A percentile compares a stretch with the other conserved stretches of the same genome.
These are phyloP conservation scores for Aspidiotus destructor DNA, from an alignment of 2,888 invertebrate species.

Conservation along the genomic window DNA sequence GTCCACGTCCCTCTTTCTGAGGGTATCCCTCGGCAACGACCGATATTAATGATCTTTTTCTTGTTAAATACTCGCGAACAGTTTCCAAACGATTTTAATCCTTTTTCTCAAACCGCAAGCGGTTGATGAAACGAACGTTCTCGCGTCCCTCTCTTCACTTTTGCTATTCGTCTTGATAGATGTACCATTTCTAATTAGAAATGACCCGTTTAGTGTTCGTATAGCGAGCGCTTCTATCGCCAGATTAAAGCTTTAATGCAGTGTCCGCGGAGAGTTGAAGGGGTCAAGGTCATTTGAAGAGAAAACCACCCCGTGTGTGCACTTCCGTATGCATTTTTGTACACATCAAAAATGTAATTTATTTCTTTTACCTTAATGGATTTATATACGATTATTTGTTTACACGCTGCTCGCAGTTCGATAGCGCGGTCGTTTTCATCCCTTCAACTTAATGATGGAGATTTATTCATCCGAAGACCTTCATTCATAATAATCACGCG, in stretches of 20 bases:
- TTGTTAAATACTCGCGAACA: constrained; percentile 31
- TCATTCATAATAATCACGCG: too few species aligned
- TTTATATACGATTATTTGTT: too few species aligned
- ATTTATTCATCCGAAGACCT: too few species aligned
- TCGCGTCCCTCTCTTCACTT: too few species aligned
- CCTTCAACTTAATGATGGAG: too few species aligned
- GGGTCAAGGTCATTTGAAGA: too few species aligned
- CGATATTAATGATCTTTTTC: constrained; percentile 32
- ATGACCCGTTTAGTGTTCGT: neutral
- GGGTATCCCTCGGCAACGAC: constrained; percentile 11
- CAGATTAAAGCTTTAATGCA: neutral
- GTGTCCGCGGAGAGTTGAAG: neutral
- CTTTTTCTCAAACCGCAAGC: constrained; percentile 12
- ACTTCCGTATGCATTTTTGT: too few species aligned
- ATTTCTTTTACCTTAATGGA: too few species aligned
- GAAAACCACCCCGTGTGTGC: too few species aligned
- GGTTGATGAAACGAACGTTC: neutral
- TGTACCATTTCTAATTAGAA: neutral
- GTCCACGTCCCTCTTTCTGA: constrained; percentile 26
- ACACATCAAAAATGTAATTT: too few species aligned
- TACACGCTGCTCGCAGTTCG: too few species aligned
- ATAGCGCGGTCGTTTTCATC: too few species aligned
- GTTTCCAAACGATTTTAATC: constrained; percentile 30
- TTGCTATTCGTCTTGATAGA: neutral
- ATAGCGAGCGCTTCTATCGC: neutral